Conservation (phyloP, 2,888 invertebrate species). For the Synergus umbraculus region DNA sequence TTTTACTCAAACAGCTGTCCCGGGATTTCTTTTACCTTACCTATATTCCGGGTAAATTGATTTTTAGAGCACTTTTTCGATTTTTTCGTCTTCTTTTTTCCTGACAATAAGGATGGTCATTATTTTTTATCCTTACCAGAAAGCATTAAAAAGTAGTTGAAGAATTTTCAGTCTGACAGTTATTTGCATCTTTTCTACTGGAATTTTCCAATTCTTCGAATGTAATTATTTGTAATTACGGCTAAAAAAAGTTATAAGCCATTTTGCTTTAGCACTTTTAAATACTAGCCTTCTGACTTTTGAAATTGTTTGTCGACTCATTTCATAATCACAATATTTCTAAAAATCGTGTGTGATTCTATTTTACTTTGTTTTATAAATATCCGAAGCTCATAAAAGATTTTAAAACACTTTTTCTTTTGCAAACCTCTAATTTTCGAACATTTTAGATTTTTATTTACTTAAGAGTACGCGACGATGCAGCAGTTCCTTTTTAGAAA, state of each 20-base stretch:
- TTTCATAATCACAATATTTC: too few relatives aligned
- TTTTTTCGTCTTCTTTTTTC: too few relatives aligned
- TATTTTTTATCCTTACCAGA: too few relatives aligned
- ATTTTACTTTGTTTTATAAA: not conserved
- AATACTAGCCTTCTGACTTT: not conserved
- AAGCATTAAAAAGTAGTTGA: too few relatives aligned
- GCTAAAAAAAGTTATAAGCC: not conserved
- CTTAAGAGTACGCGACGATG: not conserved
- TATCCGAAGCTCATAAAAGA: not conserved
- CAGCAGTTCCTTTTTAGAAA: constrained; percentile 34
- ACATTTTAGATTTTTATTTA: not conserved
- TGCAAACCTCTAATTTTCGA: not conserved
- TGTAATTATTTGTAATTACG: not conserved
- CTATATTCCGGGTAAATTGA: too few relatives aligned
- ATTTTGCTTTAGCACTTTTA: not conserved
- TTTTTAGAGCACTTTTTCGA: too few relatives aligned
- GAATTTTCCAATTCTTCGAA: too few relatives aligned
- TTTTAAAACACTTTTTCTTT: not conserved
- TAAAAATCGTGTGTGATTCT: too few relatives aligned
- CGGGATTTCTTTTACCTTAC: too few relatives aligned
- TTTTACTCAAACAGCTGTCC: not conserved
- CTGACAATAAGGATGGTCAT: too few relatives aligned
- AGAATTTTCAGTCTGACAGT: too few relatives aligned
- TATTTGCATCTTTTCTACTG: too few relatives aligned
- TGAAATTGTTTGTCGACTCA: not conserved